These are phyloP conservation scores for Dunckerocampus dactyliophorus DNA, from an alignment of 2,113 vertebrate species.

Conservation along the genomic window DNA sequence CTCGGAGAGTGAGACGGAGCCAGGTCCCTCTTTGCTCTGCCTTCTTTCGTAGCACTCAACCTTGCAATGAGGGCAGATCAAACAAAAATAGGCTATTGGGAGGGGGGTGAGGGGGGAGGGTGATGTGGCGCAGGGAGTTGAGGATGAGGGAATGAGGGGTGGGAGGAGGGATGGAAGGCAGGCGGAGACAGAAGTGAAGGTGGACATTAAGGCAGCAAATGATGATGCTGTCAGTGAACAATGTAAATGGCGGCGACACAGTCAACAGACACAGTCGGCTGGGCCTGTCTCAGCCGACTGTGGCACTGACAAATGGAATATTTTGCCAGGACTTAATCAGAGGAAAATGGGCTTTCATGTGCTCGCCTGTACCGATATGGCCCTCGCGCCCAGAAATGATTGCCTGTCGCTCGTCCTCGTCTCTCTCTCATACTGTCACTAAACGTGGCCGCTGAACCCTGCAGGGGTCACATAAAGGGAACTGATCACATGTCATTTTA, in stretches of 20 bases:
- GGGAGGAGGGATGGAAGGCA: slow-evolving; percentile 51
- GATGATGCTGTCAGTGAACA: slow-evolving; percentile 81
- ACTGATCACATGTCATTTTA: slow-evolving; percentile 55
- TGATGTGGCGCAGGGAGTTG: neutral
- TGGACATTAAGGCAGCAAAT: slow-evolving; percentile 70
- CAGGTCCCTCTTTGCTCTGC: slow-evolving; percentile 58
- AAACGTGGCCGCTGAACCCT: slow-evolving; percentile 63
- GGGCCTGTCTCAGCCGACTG: slow-evolving; percentile 76
- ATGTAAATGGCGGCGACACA: slow-evolving; percentile 90
- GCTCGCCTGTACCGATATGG: slow-evolving; percentile 81
- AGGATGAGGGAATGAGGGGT: slow-evolving; percentile 49
- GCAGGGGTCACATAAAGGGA: slow-evolving; percentile 56
- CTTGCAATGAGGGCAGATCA: slow-evolving; percentile 77
- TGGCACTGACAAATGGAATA: slow-evolving; percentile 96
- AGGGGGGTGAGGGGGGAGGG: slow-evolving; percentile 19
- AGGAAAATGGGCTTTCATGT: slow-evolving; percentile 90
- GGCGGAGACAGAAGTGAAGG: slow-evolving; percentile 46
- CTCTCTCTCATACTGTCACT: slow-evolving; percentile 56
- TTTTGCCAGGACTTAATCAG: slow-evolving; percentile 95
- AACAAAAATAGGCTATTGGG: slow-evolving; percentile 68
- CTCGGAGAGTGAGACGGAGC: slow-evolving; percentile 72
- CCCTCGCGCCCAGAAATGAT: slow-evolving; percentile 83
- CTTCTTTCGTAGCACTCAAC: slow-evolving; percentile 69
- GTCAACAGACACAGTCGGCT: slow-evolving; percentile 91
- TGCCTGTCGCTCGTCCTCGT: slow-evolving; percentile 67